Conservation (phyloP, 2,888 invertebrate species). For the Malacosoma neustria region DNA sequence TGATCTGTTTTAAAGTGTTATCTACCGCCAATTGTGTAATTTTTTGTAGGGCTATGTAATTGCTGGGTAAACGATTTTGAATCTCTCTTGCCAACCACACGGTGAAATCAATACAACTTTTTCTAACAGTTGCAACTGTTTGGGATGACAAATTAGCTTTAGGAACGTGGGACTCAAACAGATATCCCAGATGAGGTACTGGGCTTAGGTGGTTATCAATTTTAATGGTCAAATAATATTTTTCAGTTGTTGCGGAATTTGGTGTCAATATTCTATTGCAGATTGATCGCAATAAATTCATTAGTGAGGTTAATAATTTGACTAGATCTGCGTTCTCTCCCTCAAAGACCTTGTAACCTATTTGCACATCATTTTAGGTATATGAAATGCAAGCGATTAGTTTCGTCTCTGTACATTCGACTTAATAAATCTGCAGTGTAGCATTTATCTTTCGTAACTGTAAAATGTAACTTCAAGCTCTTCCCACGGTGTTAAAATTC, state of each 20-base stretch:
- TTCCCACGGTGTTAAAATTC: slow-evolving; percentile 10
- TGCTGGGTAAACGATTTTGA: slow-evolving; percentile 9
- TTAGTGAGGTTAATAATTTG: slow-evolving; percentile 9
- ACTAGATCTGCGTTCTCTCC: slow-evolving; percentile 5
- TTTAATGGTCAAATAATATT: slow-evolving; percentile 9
- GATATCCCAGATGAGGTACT: slow-evolving; percentile 8
- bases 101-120: slow-evolving; percentile 6
- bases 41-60: slow-evolving; percentile 9
- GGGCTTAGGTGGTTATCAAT: slow-evolving; percentile 9
- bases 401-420: slow-evolving; percentile 4
- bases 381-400: slow-evolving; percentile 3
- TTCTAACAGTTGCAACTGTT: slow-evolving; percentile 2
- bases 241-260: slow-evolving; percentile 10
- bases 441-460: slow-evolving; percentile 6
- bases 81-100: slow-evolving; percentile 5
- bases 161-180: slow-evolving; percentile 2
- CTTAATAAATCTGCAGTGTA: slow-evolving; percentile 7
- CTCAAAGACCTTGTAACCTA: slow-evolving; percentile 7
- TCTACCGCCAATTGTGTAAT: slow-evolving; percentile 8
- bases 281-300: slow-evolving; percentile 14
- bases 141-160: slow-evolving; percentile 5
- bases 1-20: slow-evolving; percentile 8
- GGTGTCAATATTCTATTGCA: slow-evolving; percentile 14
- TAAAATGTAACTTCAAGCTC: slow-evolving; percentile 10
- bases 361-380: slow-evolving; percentile 6